These are phyloP conservation scores for Tretioscincus oriximinensis DNA, from an alignment of 2,113 vertebrate genomes.

Conservation along the genomic window DNA sequence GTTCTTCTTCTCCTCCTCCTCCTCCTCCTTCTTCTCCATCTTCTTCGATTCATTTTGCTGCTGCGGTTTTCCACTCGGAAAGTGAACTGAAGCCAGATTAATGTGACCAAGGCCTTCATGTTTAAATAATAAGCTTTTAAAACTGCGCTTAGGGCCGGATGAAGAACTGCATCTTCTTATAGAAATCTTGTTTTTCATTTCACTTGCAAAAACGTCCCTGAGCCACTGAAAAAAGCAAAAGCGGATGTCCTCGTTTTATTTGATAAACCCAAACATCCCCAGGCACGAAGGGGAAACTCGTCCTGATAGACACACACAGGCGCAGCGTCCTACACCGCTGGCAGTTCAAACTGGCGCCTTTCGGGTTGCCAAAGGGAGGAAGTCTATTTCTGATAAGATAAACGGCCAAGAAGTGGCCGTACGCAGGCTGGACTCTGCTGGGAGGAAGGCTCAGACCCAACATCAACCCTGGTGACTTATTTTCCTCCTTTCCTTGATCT, in stretches of 20 bases:
- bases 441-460: neutral
- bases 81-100: too few species aligned
- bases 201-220: neutral
- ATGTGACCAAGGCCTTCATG: too few species aligned
- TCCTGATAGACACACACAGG: neutral
- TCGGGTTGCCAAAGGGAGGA: constrained; percentile 35
- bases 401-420: constrained; percentile 52
- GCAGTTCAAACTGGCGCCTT: constrained; percentile 33
- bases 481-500: neutral
- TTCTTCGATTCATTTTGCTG: too few species aligned
- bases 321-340: constrained; percentile 28
- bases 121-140: too few species aligned
- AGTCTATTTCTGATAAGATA: constrained; percentile 61
- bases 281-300: constrained; percentile 32
- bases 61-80: too few species aligned
- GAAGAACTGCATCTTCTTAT: neutral
- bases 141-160: too few species aligned
- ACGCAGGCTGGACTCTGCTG: neutral
- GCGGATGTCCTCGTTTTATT: too few species aligned
- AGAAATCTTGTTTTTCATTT: neutral
- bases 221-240: neutral
- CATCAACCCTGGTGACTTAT: fast-evolving
- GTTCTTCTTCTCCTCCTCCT: too few species aligned
- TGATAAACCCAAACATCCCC: too few species aligned
- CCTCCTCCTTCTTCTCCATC: too few species aligned